Evolutionary conservation across 1,140 invertebrate species (phyloP).

Genomic region (Bursaphelenchus mucronatus): DNA sequence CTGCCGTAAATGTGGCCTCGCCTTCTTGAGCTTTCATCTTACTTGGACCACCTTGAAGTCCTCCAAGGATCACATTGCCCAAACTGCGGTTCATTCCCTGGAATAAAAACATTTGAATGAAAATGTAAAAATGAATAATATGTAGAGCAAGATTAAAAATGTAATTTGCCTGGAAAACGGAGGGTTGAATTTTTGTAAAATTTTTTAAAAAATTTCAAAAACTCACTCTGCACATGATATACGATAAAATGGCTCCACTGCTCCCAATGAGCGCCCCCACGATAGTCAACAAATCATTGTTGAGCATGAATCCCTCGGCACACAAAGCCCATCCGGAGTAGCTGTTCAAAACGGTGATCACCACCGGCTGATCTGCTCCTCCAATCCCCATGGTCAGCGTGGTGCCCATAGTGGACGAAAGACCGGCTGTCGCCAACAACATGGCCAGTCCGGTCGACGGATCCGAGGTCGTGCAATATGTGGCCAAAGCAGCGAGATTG

Average conservation of each 20-base stretch:
- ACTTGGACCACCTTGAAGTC: slow-evolving; percentile 75
- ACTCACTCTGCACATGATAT: slow-evolving; percentile 82
- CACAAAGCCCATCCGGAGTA: slow-evolving; percentile 76
- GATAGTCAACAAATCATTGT: slow-evolving; percentile 85
- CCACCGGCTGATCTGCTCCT: slow-evolving; percentile 68
- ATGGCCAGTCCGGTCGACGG: slow-evolving; percentile 67
- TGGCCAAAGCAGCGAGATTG: slow-evolving; percentile 72
- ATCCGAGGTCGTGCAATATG: slow-evolving; percentile 69
- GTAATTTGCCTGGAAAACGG: no score
- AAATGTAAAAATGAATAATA: no score
- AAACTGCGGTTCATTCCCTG: slow-evolving; percentile 85
- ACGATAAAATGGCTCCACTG: slow-evolving; percentile 82
- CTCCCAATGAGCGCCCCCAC: slow-evolving; percentile 84
- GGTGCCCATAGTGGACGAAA: slow-evolving; percentile 75
- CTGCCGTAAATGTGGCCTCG: slow-evolving; percentile 76
- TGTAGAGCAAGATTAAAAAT: no score
- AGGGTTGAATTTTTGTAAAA: no score
- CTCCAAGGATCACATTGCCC: slow-evolving; percentile 81
- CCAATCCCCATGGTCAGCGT: slow-evolving; percentile 83
- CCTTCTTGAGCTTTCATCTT: slow-evolving; percentile 67
- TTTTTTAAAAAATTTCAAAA: no score
- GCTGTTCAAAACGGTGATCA: slow-evolving; percentile 83
- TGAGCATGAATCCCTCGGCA: slow-evolving; percentile 87
- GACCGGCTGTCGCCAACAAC: slow-evolving; percentile 71
- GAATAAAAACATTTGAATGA: no score